A percentile compares a stretch with the other conserved stretches of the same genome.
These are phyloP conservation scores for Penaeus chinensis DNA, from an alignment of 1,140 invertebrate species.

Conservation along the genomic window DNA sequence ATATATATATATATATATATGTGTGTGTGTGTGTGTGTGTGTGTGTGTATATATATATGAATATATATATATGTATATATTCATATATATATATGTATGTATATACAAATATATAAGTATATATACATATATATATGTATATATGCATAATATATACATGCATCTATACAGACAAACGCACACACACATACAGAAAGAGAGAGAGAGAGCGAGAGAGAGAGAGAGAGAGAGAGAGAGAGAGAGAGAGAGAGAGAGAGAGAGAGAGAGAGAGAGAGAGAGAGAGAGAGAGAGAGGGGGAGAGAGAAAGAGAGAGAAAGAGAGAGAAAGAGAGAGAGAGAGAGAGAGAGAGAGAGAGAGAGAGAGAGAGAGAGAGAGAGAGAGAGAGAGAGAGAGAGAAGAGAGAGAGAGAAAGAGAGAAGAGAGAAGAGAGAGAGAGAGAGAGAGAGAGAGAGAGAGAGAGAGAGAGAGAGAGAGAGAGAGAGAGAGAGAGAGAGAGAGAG, in stretches of 20 bases:
- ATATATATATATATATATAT: neutral
- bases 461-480: neutral
- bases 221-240: neutral
- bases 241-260: neutral
- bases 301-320: neutral
- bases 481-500: neutral
- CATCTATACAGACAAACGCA: too few species aligned
- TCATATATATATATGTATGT: conserved; percentile 24
- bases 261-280: neutral
- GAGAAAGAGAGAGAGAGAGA: neutral
- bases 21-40: neutral
- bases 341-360: neutral
- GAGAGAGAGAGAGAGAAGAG: neutral
- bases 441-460: neutral
- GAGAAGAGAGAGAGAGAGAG: neutral
- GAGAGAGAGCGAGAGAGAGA: neutral
- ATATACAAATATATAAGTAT: conserved; percentile 16
- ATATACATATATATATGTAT: conserved; percentile 31
- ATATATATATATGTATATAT: conserved; percentile 32
- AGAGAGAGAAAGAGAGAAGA: neutral
- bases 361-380: neutral
- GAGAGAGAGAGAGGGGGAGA: neutral
- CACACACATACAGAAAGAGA: neutral
- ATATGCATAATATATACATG: too few species aligned
- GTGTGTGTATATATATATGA: conserved; percentile 4